These are phyloP conservation scores for Noctilio leporinus DNA, from an alignment of 2,113 vertebrate genomes.

Conservation along the genomic window DNA sequence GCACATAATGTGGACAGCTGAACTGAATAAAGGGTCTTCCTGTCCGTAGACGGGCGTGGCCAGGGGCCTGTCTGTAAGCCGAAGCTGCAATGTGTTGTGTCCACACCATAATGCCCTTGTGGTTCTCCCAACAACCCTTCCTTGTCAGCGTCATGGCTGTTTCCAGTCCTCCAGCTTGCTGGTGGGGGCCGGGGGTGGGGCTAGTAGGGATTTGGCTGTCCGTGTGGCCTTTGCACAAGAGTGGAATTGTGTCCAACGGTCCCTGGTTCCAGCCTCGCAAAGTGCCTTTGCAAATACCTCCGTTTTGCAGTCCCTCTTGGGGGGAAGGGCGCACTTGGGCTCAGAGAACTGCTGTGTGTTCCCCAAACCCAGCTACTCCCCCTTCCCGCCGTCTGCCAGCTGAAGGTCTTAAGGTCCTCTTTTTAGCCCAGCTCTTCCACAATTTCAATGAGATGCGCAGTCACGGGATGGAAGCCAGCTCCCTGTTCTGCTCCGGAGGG, in stretches of 20 bases:
- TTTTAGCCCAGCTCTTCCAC: constrained; percentile 18
- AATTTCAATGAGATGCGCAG: constrained; percentile 3
- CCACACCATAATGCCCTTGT: neutral
- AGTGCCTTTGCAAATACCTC: constrained; percentile 8
- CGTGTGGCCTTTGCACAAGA: neutral
- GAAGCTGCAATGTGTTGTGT: neutral
- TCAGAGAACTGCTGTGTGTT: neutral
- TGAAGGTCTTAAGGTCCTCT: neutral
- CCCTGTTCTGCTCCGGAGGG: neutral
- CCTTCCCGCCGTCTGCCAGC: neutral
- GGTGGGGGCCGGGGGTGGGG: too few relatives aligned
- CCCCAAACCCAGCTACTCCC: neutral
- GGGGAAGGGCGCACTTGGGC: neutral
- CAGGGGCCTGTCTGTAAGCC: neutral
- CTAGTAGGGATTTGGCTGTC: neutral
- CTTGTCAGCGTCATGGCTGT: neutral
- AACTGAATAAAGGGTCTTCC: neutral
- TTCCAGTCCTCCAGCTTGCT: neutral
- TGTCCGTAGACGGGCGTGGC: neutral
- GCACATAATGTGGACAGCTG: neutral
- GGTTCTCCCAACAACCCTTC: neutral
- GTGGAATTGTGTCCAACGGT: neutral
- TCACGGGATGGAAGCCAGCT: neutral
- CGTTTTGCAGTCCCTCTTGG: neutral
- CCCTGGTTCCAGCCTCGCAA: neutral